phyloP scores from a whole-genome alignment of 2,888 invertebrate species.

The Lumbricus terrestris region DNA sequence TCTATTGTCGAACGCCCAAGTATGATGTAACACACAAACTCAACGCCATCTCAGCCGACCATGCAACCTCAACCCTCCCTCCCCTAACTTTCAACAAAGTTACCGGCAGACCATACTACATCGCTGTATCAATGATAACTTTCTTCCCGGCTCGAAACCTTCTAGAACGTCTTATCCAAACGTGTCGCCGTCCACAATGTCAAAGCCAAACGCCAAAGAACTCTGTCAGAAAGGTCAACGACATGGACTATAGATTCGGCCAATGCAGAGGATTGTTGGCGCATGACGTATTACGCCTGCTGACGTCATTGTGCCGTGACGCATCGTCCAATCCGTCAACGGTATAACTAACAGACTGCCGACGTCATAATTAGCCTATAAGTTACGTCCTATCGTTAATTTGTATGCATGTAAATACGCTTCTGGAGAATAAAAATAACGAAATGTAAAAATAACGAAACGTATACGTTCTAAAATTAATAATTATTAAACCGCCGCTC shows the following conservation, averaged over 20 bases:
- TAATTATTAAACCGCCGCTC: no score
- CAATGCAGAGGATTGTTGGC: not conserved
- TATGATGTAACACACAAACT: not conserved
- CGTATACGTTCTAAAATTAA: no score
- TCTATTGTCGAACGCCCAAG: constrained; percentile 24
- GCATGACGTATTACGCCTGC: not conserved
- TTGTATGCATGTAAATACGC: not conserved
- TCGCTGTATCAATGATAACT: not conserved
- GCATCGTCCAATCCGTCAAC: not conserved
- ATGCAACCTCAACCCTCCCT: not conserved
- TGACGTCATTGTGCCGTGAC: not conserved
- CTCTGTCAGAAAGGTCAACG: not conserved
- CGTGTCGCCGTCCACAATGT: not conserved
- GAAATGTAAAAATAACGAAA: not conserved
- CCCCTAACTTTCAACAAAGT: not conserved
- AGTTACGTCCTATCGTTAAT: not conserved
- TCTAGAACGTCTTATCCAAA: not conserved
- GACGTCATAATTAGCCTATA: not conserved
- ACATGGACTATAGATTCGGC: not conserved
- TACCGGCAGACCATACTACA: not conserved
- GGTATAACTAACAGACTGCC: not conserved
- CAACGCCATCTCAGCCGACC: not conserved
- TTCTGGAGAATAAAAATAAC: not conserved
- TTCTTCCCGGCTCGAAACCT: not conserved
- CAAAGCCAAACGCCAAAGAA: not conserved